Evolutionary conservation across 2,113 vertebrate species (phyloP).

Genomic region (Solenodon paradoxus): DNA sequence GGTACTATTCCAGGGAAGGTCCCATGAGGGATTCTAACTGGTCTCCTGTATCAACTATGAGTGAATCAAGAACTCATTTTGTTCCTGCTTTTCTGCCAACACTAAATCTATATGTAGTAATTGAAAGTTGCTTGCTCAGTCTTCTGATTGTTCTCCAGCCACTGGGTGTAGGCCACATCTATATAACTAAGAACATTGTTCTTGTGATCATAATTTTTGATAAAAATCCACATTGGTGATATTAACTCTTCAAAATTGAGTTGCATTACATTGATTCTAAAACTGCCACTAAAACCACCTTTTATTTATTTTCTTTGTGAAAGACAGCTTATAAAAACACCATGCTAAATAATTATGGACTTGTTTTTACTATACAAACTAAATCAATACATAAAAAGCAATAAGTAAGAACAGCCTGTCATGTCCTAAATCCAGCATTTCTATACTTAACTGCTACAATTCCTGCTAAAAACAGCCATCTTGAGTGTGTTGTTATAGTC

Average conservation of each 20-base stretch:
- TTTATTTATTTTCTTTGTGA: not conserved
- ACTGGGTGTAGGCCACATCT: not conserved
- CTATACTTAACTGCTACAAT: not conserved
- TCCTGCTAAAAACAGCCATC: not conserved
- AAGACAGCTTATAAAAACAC: not conserved
- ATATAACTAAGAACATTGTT: not conserved
- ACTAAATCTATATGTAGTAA: not conserved
- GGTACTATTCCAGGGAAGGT: not conserved
- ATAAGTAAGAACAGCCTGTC: not conserved
- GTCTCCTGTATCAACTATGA: not conserved
- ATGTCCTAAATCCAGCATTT: not conserved
- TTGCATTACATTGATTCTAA: not conserved
- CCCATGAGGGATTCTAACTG: not conserved
- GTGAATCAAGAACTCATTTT: not conserved
- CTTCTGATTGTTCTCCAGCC: not conserved
- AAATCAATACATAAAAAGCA: not conserved
- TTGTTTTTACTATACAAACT: not conserved
- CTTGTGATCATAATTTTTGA: not conserved
- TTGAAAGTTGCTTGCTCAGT: not conserved
- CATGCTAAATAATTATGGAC: not conserved
- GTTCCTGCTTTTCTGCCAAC: not conserved
- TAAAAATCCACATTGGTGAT: not conserved
- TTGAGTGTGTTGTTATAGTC: not conserved
- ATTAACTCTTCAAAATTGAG: not conserved
- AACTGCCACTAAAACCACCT: not conserved